Conservation (phyloP, 2,888 invertebrate species). For the Melipona bicolor region DNA sequence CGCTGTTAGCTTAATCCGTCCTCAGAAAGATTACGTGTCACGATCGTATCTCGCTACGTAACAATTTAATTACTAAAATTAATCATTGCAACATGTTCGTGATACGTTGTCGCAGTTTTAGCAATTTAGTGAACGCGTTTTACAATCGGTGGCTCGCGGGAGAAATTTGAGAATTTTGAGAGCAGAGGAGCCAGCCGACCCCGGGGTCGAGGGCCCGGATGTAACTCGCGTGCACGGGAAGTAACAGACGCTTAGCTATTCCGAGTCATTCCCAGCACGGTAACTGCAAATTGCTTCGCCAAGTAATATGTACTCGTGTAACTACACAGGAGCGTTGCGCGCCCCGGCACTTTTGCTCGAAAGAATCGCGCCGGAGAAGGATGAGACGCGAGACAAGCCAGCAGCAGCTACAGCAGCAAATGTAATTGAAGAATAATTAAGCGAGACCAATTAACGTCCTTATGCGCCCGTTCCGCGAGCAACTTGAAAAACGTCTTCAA, state of each 20-base stretch:
- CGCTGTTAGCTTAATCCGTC: conserved; percentile 31
- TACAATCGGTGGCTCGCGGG: not conserved
- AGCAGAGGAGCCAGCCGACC: not conserved
- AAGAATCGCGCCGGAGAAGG: conserved; percentile 26
- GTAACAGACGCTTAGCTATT: conserved; percentile 18
- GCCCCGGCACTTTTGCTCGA: not conserved
- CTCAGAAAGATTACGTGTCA: not conserved
- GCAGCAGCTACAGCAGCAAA: conserved; percentile 33
- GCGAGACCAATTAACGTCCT: conserved; percentile 71
- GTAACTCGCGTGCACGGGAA: conserved; percentile 14
- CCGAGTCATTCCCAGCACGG: conserved; percentile 24
- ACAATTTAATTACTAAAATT: not conserved
- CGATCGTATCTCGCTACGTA: not conserved
- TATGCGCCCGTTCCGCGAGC: conserved; percentile 38
- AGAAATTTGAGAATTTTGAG: not conserved
- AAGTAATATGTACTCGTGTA: conserved; percentile 27
- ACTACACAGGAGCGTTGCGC: conserved; percentile 5
- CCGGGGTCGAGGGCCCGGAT: not conserved
- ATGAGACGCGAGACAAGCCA: conserved; percentile 19
- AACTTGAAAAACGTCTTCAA: conserved; percentile 42
- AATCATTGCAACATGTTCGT: not conserved
- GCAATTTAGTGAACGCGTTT: not conserved
- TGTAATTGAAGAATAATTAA: conserved; percentile 69
- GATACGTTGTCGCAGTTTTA: not conserved
- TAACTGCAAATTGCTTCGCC: conserved; percentile 53